Evolutionary conservation across 35 echinoderm and acorn worm genomes (phyloP).

Genomic region (Apostichopus californicus): DNA sequence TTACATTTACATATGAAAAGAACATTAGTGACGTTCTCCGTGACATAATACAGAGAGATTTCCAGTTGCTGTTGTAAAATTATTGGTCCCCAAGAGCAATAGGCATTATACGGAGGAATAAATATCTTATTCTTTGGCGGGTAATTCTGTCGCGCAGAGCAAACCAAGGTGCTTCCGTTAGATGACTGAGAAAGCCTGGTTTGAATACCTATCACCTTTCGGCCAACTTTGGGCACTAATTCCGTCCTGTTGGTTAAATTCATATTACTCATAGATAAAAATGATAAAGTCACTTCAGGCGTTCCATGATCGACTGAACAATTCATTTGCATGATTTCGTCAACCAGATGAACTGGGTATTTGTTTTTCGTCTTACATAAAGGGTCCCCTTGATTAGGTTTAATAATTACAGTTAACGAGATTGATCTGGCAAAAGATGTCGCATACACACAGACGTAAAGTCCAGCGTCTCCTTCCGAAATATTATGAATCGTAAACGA

Average conservation of each 20-base stretch:
- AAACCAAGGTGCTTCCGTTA: neutral
- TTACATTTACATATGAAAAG: neutral
- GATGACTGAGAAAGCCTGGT: neutral
- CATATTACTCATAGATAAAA: neutral
- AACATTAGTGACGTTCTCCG: neutral
- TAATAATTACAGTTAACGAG: neutral
- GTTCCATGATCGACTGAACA: neutral
- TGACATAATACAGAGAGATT: neutral
- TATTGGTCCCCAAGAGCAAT: neutral
- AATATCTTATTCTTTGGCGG: neutral
- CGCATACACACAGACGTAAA: neutral
- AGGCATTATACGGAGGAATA: neutral
- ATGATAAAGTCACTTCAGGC: neutral
- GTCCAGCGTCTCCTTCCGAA: neutral
- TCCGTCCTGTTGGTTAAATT: neutral
- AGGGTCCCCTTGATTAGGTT: neutral
- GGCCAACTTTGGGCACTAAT: neutral
- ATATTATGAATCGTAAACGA: neutral
- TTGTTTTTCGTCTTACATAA: neutral
- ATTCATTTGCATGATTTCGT: neutral
- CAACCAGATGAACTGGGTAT: neutral
- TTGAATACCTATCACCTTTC: neutral
- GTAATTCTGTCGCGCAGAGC: neutral
- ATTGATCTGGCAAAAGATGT: neutral
- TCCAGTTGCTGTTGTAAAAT: neutral